phyloP scores from a whole-genome alignment of 2,113 vertebrate genomes.

The Anarhynchus alexandrinus region DNA sequence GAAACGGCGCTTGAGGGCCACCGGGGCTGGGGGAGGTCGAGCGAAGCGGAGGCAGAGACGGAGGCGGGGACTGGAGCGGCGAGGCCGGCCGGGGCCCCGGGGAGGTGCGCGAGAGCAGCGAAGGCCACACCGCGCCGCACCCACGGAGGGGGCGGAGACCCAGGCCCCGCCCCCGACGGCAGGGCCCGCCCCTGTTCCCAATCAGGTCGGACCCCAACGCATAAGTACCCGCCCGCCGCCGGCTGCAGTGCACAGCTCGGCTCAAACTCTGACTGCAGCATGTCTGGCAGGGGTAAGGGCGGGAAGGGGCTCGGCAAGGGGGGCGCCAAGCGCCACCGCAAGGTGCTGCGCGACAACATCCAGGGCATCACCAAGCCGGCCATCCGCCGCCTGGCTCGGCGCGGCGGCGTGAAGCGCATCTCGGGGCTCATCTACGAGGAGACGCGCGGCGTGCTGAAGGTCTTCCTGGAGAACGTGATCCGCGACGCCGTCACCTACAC shows the following conservation, averaged over 20 bases:
- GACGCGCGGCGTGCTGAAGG: conserved; percentile 73
- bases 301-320: conserved; percentile 62
- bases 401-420: conserved; percentile 73
- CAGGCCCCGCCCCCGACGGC: not conserved
- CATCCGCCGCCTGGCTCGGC: conserved; percentile 59
- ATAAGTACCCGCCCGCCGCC: not conserved
- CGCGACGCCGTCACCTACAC: conserved; percentile 79
- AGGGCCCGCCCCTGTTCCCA: not conserved
- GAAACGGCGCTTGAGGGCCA: not conserved
- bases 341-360: conserved; percentile 74
- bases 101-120: not conserved
- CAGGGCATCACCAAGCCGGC: conserved; percentile 77
- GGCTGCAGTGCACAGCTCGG: accelerated
- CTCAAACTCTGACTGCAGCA: accelerated
- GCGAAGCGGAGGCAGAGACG: not conserved
- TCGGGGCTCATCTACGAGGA: conserved; percentile 79
- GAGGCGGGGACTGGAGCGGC: too few relatives aligned
- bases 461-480: conserved; percentile 74
- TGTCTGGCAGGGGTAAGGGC: not conserved
- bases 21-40: not conserved
- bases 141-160: not conserved
- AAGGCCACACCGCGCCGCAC: not conserved
- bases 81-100: not conserved
- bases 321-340: conserved; percentile 72
- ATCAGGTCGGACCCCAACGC: not conserved